phyloP scores from a whole-genome alignment of 2,797 vertebrate genomes.

The Pteronotus mesoamericanus region DNA sequence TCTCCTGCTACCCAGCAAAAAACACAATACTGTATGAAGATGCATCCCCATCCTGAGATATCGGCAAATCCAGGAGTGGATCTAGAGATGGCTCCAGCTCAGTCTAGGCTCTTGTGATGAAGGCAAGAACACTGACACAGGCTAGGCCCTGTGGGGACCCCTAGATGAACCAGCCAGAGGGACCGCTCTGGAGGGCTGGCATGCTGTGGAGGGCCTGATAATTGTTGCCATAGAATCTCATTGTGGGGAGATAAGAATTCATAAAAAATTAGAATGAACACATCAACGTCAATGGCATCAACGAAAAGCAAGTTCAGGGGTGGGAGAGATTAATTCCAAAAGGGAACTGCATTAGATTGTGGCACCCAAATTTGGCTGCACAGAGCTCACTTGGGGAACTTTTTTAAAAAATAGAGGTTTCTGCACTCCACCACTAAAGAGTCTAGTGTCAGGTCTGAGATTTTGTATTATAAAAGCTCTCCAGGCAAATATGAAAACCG shows the following conservation, averaged over 20 bases:
- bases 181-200: neutral
- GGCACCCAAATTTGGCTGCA: neutral
- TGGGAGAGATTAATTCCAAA: neutral
- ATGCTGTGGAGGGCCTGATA: neutral
- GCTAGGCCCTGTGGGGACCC: neutral
- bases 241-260: neutral
- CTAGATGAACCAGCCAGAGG: neutral
- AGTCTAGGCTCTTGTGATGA: neutral
- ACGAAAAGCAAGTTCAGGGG: neutral
- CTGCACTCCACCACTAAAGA: neutral
- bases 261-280: neutral
- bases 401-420: neutral
- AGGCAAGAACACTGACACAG: neutral
- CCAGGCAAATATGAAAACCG: neutral
- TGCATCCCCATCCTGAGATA: neutral
- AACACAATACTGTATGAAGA: neutral
- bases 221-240: neutral
- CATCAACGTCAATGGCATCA: neutral
- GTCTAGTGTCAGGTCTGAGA: neutral
- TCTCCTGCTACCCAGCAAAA: neutral
- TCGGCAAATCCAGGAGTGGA: neutral
- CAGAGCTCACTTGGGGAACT: neutral
- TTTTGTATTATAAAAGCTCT: neutral
- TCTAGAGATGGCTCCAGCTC: neutral
- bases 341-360: neutral